A percentile compares a stretch with the other conserved stretches of the same genome.
phyloP scores from a whole-genome alignment of 2,113 vertebrate genomes.

The Sebastes schlegelii region DNA sequence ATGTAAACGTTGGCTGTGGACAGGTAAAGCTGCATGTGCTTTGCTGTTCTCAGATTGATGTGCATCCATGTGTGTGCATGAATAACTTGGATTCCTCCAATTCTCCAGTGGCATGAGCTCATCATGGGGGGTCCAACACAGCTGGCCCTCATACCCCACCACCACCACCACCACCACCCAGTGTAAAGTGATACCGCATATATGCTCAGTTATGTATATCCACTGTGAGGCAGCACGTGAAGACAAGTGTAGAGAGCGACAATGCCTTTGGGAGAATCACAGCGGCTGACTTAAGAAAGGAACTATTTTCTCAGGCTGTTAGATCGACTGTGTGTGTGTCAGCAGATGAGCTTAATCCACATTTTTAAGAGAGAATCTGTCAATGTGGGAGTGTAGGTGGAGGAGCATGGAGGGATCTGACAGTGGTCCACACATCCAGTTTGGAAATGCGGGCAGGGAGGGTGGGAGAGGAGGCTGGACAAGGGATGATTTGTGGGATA shows the following conservation, averaged over 20 bases:
- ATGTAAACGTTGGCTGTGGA: background rate
- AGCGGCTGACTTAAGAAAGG: background rate
- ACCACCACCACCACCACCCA: constrained; percentile 28
- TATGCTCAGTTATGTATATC: constrained; percentile 18
- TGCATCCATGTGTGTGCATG: background rate
- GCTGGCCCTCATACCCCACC: constrained; percentile 47
- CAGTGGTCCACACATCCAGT: constrained; percentile 25
- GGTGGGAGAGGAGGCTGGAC: constrained; percentile 1
- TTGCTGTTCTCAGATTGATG: background rate
- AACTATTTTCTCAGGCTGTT: background rate
- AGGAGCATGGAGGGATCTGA: constrained; percentile 11
- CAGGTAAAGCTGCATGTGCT: constrained; percentile 8
- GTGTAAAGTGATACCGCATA: constrained; percentile 44
- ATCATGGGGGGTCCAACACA: constrained; percentile 39
- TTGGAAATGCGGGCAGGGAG: constrained; percentile 1
- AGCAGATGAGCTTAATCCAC: constrained; percentile 3
- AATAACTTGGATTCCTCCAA: constrained; percentile 60
- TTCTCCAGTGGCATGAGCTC: constrained; percentile 58
- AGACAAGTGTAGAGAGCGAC: background rate
- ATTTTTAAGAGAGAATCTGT: constrained; percentile 34
- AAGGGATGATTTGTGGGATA: constrained; percentile 59
- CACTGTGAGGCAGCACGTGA: background rate
- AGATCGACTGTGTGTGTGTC: background rate
- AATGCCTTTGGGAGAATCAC: constrained; percentile 1
- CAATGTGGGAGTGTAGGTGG: constrained; percentile 25